phyloP scores from a whole-genome alignment of 2,113 vertebrate genomes.

The Salvelinus namaycush region DNA sequence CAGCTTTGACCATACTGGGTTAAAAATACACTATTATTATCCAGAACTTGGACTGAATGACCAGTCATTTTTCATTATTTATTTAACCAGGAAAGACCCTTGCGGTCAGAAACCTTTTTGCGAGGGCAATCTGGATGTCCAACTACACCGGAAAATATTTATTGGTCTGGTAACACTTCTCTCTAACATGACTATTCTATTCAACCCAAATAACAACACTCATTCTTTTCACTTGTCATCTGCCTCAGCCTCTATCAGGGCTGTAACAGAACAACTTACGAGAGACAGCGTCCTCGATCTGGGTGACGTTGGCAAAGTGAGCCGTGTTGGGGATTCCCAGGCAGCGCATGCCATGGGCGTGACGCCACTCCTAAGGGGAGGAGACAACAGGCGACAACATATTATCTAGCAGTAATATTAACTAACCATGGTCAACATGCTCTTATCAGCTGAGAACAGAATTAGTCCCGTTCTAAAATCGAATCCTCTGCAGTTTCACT shows the following conservation, averaged over 20 bases:
- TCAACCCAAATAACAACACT: neutral
- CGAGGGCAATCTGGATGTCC: too few relatives aligned
- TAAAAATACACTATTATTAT: constrained; percentile 3
- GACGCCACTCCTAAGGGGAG: constrained; percentile 88
- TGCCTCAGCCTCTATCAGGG: neutral
- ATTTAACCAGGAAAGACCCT: too few relatives aligned
- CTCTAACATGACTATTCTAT: neutral
- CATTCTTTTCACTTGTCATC: neutral
- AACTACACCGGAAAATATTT: neutral
- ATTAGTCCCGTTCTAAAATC: too few relatives aligned
- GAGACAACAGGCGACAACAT: neutral
- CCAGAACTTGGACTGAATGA: too few relatives aligned
- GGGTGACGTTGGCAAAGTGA: constrained; percentile 97
- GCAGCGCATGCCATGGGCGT: constrained; percentile 96
- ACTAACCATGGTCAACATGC: too few relatives aligned
- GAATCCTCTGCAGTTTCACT: too few relatives aligned
- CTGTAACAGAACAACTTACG: constrained; percentile 74
- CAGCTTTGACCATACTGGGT: constrained; percentile 95
- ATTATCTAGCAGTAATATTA: too few relatives aligned
- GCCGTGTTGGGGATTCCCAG: constrained; percentile 97
- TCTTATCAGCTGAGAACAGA: too few relatives aligned
- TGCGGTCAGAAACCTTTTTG: too few relatives aligned
- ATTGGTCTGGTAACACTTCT: neutral
- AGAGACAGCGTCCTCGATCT: constrained; percentile 96
- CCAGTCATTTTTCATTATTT: too few relatives aligned